Conservation (phyloP, 2,888 invertebrate species). For the Drosophila peninsularis region DNA sequence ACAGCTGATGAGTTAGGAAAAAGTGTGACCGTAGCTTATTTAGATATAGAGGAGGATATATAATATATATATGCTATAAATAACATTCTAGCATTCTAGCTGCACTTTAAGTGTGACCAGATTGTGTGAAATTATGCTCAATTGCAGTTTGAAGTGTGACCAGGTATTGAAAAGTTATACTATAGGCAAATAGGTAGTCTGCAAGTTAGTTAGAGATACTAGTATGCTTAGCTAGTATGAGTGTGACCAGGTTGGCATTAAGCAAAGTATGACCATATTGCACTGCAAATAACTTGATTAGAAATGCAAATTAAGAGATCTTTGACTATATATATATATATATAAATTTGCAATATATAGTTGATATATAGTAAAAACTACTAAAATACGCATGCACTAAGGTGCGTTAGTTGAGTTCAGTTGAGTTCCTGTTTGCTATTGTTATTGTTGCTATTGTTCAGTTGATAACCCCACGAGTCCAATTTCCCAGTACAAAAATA, state of each 20-base stretch:
- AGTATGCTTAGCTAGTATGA: not conserved
- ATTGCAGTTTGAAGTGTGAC: not conserved
- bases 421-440: not conserved
- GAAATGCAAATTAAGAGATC: not conserved
- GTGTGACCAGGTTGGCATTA: not conserved
- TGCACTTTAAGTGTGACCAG: not conserved
- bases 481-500: conserved; percentile 7
- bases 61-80: not conserved
- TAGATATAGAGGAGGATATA: no score
- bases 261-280: not conserved
- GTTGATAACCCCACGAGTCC: conserved; percentile 21
- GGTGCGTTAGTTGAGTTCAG: no score
- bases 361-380: conserved; percentile 1
- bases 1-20: no score
- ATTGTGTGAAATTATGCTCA: no score
- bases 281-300: not conserved
- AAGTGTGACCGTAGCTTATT: not conserved
- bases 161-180: not conserved
- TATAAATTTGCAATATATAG: not conserved
- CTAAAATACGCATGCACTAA: not conserved
- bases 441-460: not conserved
- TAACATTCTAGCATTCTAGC: no score
- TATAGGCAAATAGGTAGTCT: not conserved
- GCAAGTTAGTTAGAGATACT: not conserved
- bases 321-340: no score